Evolutionary conservation across 2,888 invertebrate genomes (phyloP), one percentile per base, ranked within the genome.

Genomic region (Lottia gigantea): DNA sequence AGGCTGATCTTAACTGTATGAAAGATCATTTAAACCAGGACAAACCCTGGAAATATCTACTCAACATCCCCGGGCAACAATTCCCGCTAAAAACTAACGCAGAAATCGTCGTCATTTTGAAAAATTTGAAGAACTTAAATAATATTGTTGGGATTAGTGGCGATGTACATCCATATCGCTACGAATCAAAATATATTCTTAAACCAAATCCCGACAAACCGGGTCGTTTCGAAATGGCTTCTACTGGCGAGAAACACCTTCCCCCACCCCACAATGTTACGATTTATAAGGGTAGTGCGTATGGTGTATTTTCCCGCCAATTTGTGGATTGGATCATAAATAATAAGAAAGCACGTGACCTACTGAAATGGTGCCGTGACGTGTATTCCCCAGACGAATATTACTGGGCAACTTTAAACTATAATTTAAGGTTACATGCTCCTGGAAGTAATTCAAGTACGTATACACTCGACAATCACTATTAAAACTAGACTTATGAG

Each of bases 1-100:
- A 82, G 71, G 86, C 87, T 0, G 87, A 87, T 73, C 73, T 88
- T 12, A 87, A 86, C 71, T 89, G 89, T 73, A 87, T 88, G 86
- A 46, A 76, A 19, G 86, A 87, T 67, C 79, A 85, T 16, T 46
- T 85, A 11, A 71, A 73, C 0, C 63, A 66, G 12, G 70, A 67
- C 11, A 66, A 68, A 25, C 63, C 74, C 7, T 88, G 88, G 88
- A 83, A 83, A 66, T 88, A 88, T 76, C 82, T 88, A 61, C 78
- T 88, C 16, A 88, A 88, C 74, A 71, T 86, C 19, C 86, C 87
- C 8, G 85, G 85, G 62, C 85, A 85, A 64, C 80, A 87, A 25
- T 85, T 85, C 74, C 88, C 88, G 7, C 68, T 88, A 26, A 87
- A 83, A 76, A 87, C 87, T 11, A 87, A 87, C 70, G 68, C 72